A percentile compares a stretch with the other conserved stretches of the same genome.
Conservation (phyloP, 2,888 invertebrate species). For the Mimumesa dahlbomi region DNA sequence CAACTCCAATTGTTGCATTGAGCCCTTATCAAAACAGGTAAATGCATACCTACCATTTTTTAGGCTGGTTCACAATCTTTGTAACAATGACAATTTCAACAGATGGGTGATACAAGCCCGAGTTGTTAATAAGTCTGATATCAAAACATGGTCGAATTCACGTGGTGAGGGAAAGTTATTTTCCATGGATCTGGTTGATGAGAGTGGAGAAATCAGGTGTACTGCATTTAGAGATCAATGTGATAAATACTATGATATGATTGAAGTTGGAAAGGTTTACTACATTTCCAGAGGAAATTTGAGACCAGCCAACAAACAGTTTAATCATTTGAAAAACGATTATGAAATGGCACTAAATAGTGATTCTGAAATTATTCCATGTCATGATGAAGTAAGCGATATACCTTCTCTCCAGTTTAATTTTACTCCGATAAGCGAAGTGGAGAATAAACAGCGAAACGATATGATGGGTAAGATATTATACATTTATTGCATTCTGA, state of each 20-base stretch:
- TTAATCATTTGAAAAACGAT: slow-evolving; percentile 91
- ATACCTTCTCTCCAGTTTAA: slow-evolving; percentile 87
- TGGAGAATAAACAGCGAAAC: slow-evolving; percentile 86
- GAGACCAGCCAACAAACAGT: slow-evolving; percentile 98
- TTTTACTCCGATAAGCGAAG: slow-evolving; percentile 83
- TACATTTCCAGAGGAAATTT: slow-evolving; percentile 91
- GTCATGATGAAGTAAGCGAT: slow-evolving; percentile 79
- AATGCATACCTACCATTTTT: neutral
- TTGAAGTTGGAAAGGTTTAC: slow-evolving; percentile 94
- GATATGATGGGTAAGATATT: slow-evolving; percentile 85
- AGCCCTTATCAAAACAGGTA: slow-evolving; percentile 87
- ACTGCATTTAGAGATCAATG: slow-evolving; percentile 94
- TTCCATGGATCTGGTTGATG: slow-evolving; percentile 95
- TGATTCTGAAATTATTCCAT: slow-evolving; percentile 85
- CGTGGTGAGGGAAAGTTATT: slow-evolving; percentile 96
- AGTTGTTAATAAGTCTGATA: slow-evolving; percentile 89
- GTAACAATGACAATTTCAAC: slow-evolving; percentile 21
- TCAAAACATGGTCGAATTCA: slow-evolving; percentile 95
- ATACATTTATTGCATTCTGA: neutral
- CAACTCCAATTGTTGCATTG: slow-evolving; percentile 88
- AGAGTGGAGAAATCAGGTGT: slow-evolving; percentile 95
- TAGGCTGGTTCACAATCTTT: neutral
- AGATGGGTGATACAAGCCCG: slow-evolving; percentile 96
- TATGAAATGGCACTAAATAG: slow-evolving; percentile 95
- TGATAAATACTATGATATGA: slow-evolving; percentile 93